Evolutionary conservation across 2,888 invertebrate genomes (phyloP), one percentile per base, ranked within the genome.

Genomic region (Formica aserva): DNA sequence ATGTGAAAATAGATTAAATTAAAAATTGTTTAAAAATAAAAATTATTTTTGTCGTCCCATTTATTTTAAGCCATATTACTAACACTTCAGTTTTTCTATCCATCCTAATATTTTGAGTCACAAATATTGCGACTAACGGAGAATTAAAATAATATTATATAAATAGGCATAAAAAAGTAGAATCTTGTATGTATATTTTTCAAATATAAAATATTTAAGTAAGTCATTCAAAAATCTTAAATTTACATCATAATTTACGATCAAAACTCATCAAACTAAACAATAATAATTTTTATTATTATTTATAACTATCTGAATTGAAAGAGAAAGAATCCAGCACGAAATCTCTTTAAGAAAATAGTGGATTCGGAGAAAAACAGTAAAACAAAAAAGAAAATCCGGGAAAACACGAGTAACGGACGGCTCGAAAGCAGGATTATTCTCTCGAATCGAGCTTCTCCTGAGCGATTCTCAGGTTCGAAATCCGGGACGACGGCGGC

Each of bases 401-500:
- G 13, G 15, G 13, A 11, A n/a, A 29, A 26, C 57, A n/a, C 11
- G 22, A 45, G 41, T 26, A 15, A 22, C 48, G n/a, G 18, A 60
- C 11, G 8, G 13, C 35, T 69, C n/a, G 72, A 15, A 41, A 71
- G 22, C 22, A 18, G 66, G 32, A 65, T 22, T 41, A 22, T 32
- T 15, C 66, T 66, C 48, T 48, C 18, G 22, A n/a, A n/a, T 9
- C 26, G 32, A 32, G 18, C n/a, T 57, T 15, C 29, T 45, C 45
- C 22, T 38, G 69, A 45, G n/a, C 38, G 66, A 77, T 72, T 32
- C 52, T 32, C 65, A 29, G 35, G 45, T 15, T 52, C 62, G 71
- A 82, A 78, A 82, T 88, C 83, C 84, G 66, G 52, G 22, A 38
- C n/a, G 82, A 41, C 9, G 52, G 69, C 29, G 71, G 35, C 15